Percentiles rank a stretch among this genome's conserved stretches.
phyloP scores from a whole-genome alignment of 2,888 invertebrate genomes.

The Agonopterix heracliana region DNA sequence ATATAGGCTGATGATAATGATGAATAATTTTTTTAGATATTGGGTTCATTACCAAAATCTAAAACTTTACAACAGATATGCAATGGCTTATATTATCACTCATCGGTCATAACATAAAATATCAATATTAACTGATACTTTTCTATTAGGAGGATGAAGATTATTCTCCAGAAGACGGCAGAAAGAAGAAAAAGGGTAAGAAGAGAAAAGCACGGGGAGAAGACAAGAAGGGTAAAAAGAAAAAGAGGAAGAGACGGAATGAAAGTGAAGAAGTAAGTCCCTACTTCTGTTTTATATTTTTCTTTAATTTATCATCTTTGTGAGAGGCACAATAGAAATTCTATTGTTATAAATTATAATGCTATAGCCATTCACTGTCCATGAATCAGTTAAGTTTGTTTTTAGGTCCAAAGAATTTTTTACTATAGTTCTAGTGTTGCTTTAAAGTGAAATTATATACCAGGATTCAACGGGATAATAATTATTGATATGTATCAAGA shows the following conservation, averaged over 20 bases:
- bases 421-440: too few relatives aligned
- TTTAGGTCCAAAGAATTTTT: too few relatives aligned
- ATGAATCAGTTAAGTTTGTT: too few relatives aligned
- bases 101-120: too few relatives aligned
- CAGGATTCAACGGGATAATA: too few relatives aligned
- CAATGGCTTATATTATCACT: too few relatives aligned
- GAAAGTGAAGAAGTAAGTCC: conserved; percentile 85
- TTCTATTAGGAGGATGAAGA: conserved; percentile 86
- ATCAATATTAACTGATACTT: not conserved
- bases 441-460: too few relatives aligned
- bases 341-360: not conserved
- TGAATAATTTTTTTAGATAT: too few relatives aligned
- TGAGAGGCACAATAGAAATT: not conserved
- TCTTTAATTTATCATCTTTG: not conserved
- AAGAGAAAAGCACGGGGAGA: conserved; percentile 94
- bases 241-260: conserved; percentile 96
- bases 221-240: conserved; percentile 94
- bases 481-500: too few relatives aligned
- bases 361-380: not conserved
- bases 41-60: too few relatives aligned
- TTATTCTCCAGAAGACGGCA: conserved; percentile 88
- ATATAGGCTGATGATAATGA: too few relatives aligned
- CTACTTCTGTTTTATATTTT: not conserved
- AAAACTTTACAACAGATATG: too few relatives aligned
- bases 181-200: conserved; percentile 95